Conservation (phyloP, 1,140 invertebrate genomes). For the Lamellibrachia luymesi region DNA sequence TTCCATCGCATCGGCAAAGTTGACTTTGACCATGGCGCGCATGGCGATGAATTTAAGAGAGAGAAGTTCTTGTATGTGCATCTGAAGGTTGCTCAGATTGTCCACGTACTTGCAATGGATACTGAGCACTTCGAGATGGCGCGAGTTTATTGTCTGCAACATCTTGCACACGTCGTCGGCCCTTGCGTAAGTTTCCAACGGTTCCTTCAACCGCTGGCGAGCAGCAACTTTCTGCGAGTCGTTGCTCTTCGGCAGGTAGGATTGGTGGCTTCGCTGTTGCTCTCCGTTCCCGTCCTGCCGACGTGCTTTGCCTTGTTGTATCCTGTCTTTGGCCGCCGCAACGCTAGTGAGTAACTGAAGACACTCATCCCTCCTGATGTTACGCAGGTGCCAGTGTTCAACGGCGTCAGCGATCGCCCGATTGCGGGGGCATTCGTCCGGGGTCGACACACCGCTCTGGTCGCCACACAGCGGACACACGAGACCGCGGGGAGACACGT, state of each 20-base stretch:
- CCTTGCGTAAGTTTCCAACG: neutral
- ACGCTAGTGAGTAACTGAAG: neutral
- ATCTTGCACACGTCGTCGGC: neutral
- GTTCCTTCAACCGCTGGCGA: neutral
- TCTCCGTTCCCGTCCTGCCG: neutral
- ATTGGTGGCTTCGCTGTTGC: too few species aligned
- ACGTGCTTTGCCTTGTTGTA: neutral
- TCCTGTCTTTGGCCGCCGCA: neutral
- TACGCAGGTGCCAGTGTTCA: neutral
- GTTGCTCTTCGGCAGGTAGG: neutral
- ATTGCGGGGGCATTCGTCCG: neutral
- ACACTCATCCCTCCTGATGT: neutral
- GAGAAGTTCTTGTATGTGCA: neutral
- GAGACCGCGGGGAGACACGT: neutral
- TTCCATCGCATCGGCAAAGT: neutral
- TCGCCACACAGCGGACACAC: neutral
- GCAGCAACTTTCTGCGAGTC: neutral
- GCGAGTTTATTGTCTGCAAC: neutral
- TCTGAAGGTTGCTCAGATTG: neutral
- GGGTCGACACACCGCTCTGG: neutral
- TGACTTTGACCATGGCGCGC: neutral
- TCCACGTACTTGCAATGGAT: neutral
- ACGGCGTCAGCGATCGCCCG: neutral
- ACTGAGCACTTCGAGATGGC: neutral
- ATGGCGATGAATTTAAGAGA: neutral